Base-by-base conservation (phyloP, 1,140 invertebrate species). In the Diachasmimorpha longicaudata region DNA sequence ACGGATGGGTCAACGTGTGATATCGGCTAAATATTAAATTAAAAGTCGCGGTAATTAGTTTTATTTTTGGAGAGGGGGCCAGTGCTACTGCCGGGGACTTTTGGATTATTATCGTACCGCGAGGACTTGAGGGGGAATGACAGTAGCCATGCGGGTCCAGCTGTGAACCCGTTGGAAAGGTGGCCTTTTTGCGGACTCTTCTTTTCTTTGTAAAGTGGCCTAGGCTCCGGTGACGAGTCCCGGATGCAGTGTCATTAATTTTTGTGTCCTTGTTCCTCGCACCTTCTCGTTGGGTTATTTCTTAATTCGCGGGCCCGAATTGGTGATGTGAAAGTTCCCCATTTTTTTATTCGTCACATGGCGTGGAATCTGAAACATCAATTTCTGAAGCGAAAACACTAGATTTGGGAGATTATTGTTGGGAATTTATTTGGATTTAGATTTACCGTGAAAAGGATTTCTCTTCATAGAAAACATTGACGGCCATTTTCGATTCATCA, bases 201-300 rank as follows among this genome's bases (percentile, higher is more conserved):
- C 8, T 72, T 72, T 72, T 37, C 13, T 71, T 39, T 76, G 37
- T 71, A 42, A 78, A 79, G 82, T 83, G 83, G 84, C 83, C 83
- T 82, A 80, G 74, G 68, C 68, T n/a, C n/a, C 4, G 39, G 58
- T 39, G 31, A 69, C 80, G 77, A 82, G 80, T 84, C 83, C 85
- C 85, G 84, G 83, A 86, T 86, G 82, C 81, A 77, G 80, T 81
- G 79, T 86, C 85, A 86, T 86, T 86, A 86, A 81, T 79, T 77
- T 74, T 70, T 75, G 71, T 19, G 42, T 42, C 66, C 36, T 48
- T 55, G 58, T 75, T 70, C 69, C 31, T 74, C 14, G 6, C 16
- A 14, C 23, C 58, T 6, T 58, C 19, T 13, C 58, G 6, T 23
- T 25, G 19, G 1, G 42, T 21, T 52, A 48, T 68, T 69, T 23